Evolutionary conservation across 2,888 invertebrate species (phyloP).

Genomic region (Cephus rjabovi): DNA sequence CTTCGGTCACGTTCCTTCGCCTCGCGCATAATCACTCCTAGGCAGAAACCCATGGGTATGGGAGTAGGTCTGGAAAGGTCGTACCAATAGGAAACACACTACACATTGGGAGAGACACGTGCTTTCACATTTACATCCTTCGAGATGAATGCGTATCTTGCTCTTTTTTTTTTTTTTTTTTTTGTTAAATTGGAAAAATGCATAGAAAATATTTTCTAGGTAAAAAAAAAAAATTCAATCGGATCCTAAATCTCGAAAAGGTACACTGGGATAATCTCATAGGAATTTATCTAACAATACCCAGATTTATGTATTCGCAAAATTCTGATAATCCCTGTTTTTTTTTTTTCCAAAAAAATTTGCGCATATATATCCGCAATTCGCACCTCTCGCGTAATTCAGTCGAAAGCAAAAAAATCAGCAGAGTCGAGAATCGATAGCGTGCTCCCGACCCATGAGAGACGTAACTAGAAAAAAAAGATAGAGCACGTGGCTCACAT

Average conservation of each 20-base stretch:
- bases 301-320: not conserved
- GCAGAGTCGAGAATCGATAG: not conserved
- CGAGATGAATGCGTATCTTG: not conserved
- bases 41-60: not conserved
- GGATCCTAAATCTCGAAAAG: not conserved
- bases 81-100: not conserved
- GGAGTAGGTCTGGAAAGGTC: not conserved
- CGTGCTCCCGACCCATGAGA: not conserved
- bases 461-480: constrained; percentile 2
- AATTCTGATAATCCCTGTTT: not conserved
- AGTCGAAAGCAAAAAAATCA: not conserved
- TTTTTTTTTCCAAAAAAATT: not conserved
- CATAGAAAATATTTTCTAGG: not conserved
- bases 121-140: not conserved
- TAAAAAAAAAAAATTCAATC: not conserved
- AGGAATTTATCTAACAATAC: not conserved
- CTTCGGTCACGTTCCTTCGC: not conserved
- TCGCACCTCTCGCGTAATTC: not conserved
- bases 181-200: not conserved
- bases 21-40: not conserved
- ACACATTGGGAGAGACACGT: not conserved
- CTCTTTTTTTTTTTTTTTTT: not conserved
- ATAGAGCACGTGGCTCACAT: constrained; percentile 34
- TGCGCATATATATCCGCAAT: too few relatives aligned
- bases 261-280: not conserved